Evolutionary conservation across 2,113 vertebrate genomes (phyloP).

Genomic region (Mus pahari): DNA sequence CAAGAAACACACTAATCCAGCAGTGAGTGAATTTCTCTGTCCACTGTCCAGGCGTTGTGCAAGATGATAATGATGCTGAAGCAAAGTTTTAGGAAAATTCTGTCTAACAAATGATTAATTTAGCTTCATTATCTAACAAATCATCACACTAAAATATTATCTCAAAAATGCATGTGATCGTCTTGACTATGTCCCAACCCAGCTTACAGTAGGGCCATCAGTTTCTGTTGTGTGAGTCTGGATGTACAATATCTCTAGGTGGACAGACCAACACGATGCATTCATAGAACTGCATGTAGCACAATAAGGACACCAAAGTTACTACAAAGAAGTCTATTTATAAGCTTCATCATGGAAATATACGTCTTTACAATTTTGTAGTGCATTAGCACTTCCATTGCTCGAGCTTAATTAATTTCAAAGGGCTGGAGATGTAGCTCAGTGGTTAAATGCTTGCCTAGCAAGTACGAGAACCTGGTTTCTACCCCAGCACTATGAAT

Average conservation of each 20-base stretch:
- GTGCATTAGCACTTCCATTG: neutral
- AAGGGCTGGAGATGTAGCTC: neutral
- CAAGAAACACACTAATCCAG: neutral
- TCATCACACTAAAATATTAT: neutral
- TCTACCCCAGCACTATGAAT: neutral
- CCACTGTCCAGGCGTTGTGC: neutral
- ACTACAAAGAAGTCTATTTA: neutral
- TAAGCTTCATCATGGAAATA: neutral
- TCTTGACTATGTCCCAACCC: neutral
- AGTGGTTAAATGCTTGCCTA: neutral
- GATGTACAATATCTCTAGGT: neutral
- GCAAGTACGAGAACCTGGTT: neutral
- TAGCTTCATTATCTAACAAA: neutral
- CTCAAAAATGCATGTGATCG: neutral
- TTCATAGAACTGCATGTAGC: neutral
- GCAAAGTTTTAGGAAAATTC: neutral
- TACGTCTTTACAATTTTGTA: neutral
- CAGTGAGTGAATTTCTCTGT: neutral
- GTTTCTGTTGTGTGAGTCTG: neutral
- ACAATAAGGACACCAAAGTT: neutral
- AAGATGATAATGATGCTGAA: neutral
- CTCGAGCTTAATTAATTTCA: neutral
- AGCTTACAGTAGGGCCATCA: neutral
- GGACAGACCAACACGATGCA: neutral
- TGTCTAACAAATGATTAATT: neutral